Evolutionary conservation across 2,888 invertebrate species (phyloP), one percentile per base, ranked within the genome.

Genomic region (Pilophorus perplexus): DNA sequence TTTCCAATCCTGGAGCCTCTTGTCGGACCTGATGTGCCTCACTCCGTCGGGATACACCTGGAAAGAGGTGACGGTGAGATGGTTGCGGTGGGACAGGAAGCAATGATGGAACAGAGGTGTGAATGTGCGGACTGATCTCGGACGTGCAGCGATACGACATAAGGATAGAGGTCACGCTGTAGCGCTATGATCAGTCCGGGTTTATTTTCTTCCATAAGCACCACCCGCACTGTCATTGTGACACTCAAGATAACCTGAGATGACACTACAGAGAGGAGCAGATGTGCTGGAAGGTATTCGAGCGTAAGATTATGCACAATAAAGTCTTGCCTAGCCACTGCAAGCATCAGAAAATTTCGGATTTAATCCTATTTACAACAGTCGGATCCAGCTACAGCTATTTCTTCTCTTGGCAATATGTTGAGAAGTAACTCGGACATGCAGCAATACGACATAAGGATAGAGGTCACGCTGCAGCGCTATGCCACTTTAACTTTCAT

Each of bases 1-100:
- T 77, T 97, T 95, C 99, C 99, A 99, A 78, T 99, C 98, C 74
- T 98, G 98, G 2, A 99, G 96, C 78, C 98, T 86, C 77, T 96
- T 95, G 78, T 99, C 98, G 0, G 97, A 90, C 66, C 97, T 85
- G 75, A 99, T 99, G 77, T 99, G 99, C 69, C 98, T 86, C 75
- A 99, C 98, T 62, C 99, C 99, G 77, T 97, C 97, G 0, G 98
- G 97, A 79, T 99, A 99, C 12, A 98, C 86, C 87, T 89, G 74
- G 44, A 75, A 73, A 50, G 20, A 14, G 14, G n/a, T 27, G 25
- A 52, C 28, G 25, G n/a, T n/a, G n/a, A n/a, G n/a, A n/a, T n/a
- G n/a, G n/a, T n/a, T n/a, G n/a, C n/a, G n/a, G n/a, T n/a, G n/a
- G n/a, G n/a, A n/a, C n/a, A n/a, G n/a, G n/a, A n/a, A n/a, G n/a